These are phyloP conservation scores for Elgonia sp. DNA, from an alignment of 2,888 invertebrate genomes.

Conservation along the genomic window DNA sequence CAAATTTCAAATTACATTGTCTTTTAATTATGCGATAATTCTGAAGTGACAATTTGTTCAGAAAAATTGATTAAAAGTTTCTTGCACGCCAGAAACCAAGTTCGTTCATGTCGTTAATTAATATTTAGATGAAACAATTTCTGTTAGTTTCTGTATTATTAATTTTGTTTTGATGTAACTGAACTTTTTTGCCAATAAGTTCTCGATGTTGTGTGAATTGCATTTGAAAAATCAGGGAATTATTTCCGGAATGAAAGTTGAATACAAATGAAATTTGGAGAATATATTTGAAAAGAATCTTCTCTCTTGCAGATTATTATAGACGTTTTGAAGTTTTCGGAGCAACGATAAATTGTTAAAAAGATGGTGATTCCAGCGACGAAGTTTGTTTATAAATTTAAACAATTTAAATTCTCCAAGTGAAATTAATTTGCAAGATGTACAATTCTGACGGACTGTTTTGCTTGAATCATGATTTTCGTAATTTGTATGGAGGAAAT, in stretches of 20 bases:
- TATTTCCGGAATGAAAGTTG: conserved; percentile 11
- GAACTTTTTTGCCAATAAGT: neutral
- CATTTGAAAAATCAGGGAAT: neutral
- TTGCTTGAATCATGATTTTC: too few species aligned
- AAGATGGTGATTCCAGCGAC: neutral
- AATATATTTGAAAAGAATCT: neutral
- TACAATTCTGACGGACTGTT: too few species aligned
- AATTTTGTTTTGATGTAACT: neutral
- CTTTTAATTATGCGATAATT: neutral
- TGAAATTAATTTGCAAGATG: too few species aligned
- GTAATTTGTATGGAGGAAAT: too few species aligned
- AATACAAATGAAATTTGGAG: neutral
- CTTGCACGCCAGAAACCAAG: neutral
- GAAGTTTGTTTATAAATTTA: conserved; percentile 17
- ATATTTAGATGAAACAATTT: conserved; percentile 16
- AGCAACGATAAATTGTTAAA: conserved; percentile 16
- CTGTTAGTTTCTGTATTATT: neutral
- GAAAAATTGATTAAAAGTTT: conserved; percentile 29
- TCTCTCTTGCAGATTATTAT: neutral
- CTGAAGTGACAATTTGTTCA: neutral
- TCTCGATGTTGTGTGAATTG: conserved; percentile 2
- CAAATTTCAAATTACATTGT: neutral
- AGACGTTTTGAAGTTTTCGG: conserved; percentile 1
- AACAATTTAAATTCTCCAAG: neutral
- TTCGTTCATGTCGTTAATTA: neutral